A percentile compares a stretch with the other conserved stretches of the same genome.
Evolutionary conservation across 2,797 vertebrate genomes (phyloP).

Genomic region (Myiotriccus ornatus): DNA sequence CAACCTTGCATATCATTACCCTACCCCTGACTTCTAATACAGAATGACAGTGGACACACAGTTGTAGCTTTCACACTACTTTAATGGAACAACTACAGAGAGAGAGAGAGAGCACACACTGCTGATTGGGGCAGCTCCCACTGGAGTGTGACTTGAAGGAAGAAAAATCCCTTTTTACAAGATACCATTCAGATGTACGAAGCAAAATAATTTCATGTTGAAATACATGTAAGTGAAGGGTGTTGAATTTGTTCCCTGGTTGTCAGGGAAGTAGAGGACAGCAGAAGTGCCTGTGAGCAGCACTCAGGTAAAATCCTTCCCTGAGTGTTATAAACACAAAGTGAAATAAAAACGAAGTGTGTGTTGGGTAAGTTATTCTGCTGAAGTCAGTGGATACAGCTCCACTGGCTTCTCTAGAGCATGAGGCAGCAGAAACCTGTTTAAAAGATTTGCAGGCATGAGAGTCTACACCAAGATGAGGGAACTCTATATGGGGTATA

Average conservation of each 20-base stretch:
- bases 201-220: not conserved
- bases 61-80: constrained; percentile 32
- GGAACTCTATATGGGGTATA: not conserved
- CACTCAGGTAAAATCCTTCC: not conserved
- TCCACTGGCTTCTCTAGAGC: not conserved
- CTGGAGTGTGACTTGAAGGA: not conserved
- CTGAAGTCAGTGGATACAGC: not conserved
- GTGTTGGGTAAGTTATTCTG: not conserved
- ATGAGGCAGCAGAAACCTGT: not conserved
- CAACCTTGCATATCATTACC: constrained; percentile 35
- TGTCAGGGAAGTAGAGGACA: not conserved
- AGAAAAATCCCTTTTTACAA: not conserved
- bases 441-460: not conserved
- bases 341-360: not conserved
- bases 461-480: not conserved
- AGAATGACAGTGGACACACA: constrained; percentile 50
- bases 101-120: not conserved
- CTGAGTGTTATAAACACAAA: not conserved
- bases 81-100: constrained; percentile 22
- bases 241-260: not conserved
- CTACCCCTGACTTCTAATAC: constrained; percentile 15
- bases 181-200: not conserved
- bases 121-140: not conserved
- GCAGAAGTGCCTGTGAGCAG: not conserved
- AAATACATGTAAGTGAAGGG: not conserved